These are phyloP conservation scores for Hydrotaea cyrtoneurina DNA, from an alignment of 2,888 invertebrate genomes.

Conservation along the genomic window DNA sequence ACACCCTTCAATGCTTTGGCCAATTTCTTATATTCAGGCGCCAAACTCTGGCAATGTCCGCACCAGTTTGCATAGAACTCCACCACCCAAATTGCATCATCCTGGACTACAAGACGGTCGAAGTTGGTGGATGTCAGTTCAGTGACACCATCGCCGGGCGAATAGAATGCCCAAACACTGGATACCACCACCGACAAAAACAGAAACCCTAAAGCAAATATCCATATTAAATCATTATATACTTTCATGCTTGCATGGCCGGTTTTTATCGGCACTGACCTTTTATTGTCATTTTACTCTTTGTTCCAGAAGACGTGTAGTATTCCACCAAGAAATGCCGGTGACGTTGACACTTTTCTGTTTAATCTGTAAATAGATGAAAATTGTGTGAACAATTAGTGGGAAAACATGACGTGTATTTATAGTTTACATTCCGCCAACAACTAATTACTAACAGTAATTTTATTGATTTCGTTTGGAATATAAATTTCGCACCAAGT, in stretches of 20 bases:
- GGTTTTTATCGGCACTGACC: conserved; percentile 33
- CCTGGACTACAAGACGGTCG: conserved; percentile 89
- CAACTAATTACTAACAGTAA: too few species aligned
- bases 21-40: conserved; percentile 96
- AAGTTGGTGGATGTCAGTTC: conserved; percentile 94
- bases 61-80: conserved; percentile 96
- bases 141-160: conserved; percentile 88
- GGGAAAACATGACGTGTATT: too few species aligned
- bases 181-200: conserved; percentile 1
- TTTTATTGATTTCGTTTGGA: too few species aligned
- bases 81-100: conserved; percentile 95
- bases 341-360: conserved; percentile 57
- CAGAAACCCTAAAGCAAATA: conserved; percentile 19
- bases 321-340: conserved; percentile 41
- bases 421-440: too few species aligned
- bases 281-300: conserved; percentile 50
- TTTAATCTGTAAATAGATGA: too few species aligned
- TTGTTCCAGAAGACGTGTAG: neutral
- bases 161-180: conserved; percentile 82
- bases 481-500: neutral
- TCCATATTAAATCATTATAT: too few species aligned
- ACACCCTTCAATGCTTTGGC: conserved; percentile 96
- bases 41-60: conserved; percentile 93
- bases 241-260: too few species aligned
- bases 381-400: too few species aligned